Evolutionary conservation across 2,113 vertebrate species (phyloP), one percentile per base, ranked within the genome.

Genomic region (Solea senegalensis): DNA sequence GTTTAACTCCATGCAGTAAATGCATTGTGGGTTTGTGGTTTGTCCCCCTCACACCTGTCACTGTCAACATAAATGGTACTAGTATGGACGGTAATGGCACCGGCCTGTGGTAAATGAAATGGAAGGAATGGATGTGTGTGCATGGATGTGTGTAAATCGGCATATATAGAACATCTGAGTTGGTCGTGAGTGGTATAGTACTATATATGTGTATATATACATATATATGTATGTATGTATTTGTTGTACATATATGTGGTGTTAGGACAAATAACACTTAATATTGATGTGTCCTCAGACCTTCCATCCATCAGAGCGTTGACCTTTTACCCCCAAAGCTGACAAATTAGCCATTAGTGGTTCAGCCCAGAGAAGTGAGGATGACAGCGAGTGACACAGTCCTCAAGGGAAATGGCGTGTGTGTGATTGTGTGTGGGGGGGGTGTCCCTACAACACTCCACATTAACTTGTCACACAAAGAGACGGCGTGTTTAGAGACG

Each of bases 271-370:
- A 41, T 57, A 9, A 41, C 0, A 7, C 13, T 59, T 84, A 44
- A 67, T 84, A 88, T 85, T 86, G 86, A 92, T 75, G 77, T 74
- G 50, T 63, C 76, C 75, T 71, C 63, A 73, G 68, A 83, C 89
- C 86, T 67, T 79, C 81, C 82, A 87, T 91, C 88, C 78, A 86
- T 90, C 88, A 88, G 76, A 76, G 73, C 21, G 62, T 9, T 76
- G 86, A 91, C 90, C 90, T 89, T 81, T 91, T 69, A 84, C 78
- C 89, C 61, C 72, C 41, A 50, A 76, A 85, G 65, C 75, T 84
- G 50, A 62, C 76, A 90, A 93, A 92, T 92, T 89, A 90, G 88
- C 81, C 81, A 83, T 83, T 92, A 90, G 89, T 82, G 83, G 89
- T 80, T 44, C 39, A 79, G 26, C 57, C 82, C 61, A 65, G 69